These are phyloP conservation scores for Hyla sarda DNA, from an alignment of 2,113 vertebrate species.

Conservation along the genomic window DNA sequence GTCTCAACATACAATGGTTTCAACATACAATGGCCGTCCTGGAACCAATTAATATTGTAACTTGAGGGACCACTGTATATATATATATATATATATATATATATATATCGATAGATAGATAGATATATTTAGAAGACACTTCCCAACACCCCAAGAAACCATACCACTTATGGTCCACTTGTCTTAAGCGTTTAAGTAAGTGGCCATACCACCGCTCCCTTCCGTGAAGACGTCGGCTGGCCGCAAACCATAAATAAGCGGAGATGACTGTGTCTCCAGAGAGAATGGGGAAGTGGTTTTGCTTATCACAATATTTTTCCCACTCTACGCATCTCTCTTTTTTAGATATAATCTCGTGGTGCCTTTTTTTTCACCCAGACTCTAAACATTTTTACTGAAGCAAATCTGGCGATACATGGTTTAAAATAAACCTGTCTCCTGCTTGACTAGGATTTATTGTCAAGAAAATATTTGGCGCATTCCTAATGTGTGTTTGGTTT, in stretches of 20 bases:
- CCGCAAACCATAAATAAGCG: constrained; percentile 39
- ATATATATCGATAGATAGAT: too few relatives aligned
- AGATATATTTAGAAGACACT: neutral
- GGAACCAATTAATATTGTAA: too few relatives aligned
- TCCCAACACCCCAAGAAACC: neutral
- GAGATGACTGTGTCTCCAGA: constrained; percentile 4
- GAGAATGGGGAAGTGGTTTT: constrained; percentile 45
- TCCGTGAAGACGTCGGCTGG: neutral
- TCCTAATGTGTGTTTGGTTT: constrained; percentile 24
- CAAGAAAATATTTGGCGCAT: constrained; percentile 45
- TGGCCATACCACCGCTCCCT: neutral
- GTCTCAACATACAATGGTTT: too few relatives aligned
- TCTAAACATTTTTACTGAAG: constrained; percentile 48
- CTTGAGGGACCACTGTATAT: too few relatives aligned
- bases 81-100: too few relatives aligned
- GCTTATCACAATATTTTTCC: constrained; percentile 46
- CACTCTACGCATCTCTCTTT: constrained; percentile 10
- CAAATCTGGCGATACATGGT: constrained; percentile 29
- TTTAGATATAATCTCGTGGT: constrained; percentile 43
- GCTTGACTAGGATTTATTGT: constrained; percentile 39
- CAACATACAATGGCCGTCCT: too few relatives aligned
- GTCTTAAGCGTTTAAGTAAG: constrained; percentile 9
- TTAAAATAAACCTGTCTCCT: constrained; percentile 45
- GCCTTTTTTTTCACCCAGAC: constrained; percentile 43
- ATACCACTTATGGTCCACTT: constrained; percentile 4